Evolutionary conservation across 1,140 invertebrate species (phyloP), one percentile per base, ranked within the genome.

Genomic region (Drosophila oshimai): DNA sequence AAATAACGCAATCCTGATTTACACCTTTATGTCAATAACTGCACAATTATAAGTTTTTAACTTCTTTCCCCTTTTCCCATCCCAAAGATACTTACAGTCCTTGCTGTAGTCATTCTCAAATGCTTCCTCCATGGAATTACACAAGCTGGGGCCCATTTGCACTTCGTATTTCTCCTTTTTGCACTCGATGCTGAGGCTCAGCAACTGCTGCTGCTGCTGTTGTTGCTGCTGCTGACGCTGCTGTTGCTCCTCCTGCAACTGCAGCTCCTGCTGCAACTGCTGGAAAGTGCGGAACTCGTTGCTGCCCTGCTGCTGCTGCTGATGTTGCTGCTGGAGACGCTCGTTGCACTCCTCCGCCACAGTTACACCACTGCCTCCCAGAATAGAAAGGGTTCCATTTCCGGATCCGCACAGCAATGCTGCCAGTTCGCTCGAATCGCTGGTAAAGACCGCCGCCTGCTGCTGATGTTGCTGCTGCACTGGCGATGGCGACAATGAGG

Each of bases 101-200:
- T 90, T 90, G 68, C 68, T 89, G 57, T 90, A 90, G 57, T 88
- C 87, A 61, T 81, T 84, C 46, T 90, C 87, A 61, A 90, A 90
- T 68, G 87, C 75, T 73, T 90, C 89, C 29, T 89, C 89, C 28
- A 90, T 89, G 33, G 87, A 79, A 71, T 86, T 70, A 74, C 76
- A 86, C 58, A 90, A 72, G 34, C 76, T 89, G 24, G 71, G 12
- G 7, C 71, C 47, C 36, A 90, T 50, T 17, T 72, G 44, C 24
- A 74, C 68, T 39, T 90, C 89, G 39, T 76, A 89, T 65, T 89
- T 90, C 49, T 90, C 81, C 47, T 83, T 90, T 68, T 90, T 90
- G 68, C 87, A 90, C 74, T 88, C 78, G 15, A 83, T 90, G 67
- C 70, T 77, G 6, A 90, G 58, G 50, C 70, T 87, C 18, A 87